Percentiles rank a stretch among this genome's conserved stretches.
phyloP scores from a whole-genome alignment of 2,797 vertebrate species.

The Momotus momota region DNA sequence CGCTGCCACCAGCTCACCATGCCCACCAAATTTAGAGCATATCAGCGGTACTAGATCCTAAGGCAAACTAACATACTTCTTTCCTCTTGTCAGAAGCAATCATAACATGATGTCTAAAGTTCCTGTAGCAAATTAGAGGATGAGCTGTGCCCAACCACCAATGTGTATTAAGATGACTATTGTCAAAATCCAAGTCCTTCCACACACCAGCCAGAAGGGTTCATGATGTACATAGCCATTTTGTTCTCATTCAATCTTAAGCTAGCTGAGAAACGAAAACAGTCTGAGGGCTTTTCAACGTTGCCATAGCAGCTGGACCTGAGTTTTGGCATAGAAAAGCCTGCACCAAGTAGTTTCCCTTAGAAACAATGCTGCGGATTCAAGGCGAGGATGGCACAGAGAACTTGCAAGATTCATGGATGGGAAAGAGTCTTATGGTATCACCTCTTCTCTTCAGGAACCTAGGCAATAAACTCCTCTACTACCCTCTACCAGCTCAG shows the following conservation, averaged over 20 bases:
- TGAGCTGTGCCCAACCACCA: not conserved
- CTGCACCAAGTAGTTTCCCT: conserved; percentile 9
- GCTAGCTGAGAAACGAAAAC: conserved; percentile 10
- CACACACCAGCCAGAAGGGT: not conserved
- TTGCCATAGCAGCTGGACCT: conserved; percentile 57
- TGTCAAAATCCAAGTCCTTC: not conserved
- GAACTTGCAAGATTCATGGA: not conserved
- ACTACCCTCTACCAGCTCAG: not conserved
- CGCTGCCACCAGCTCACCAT: not conserved
- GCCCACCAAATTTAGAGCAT: not conserved
- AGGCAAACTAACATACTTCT: not conserved
- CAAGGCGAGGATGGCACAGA: not conserved
- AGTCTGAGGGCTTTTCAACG: not conserved
- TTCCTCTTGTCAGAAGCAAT: not conserved
- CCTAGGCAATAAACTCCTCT: not conserved
- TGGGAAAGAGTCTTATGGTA: not conserved
- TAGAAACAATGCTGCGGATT: conserved; percentile 35
- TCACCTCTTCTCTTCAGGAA: not conserved
- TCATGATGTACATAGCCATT: not conserved
- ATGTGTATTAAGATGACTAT: not conserved
- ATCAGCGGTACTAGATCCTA: not conserved
- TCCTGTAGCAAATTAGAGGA: not conserved
- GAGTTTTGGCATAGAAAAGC: conserved; percentile 39
- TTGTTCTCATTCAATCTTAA: not conserved
- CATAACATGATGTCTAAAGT: not conserved